Base-by-base conservation (phyloP, 1,140 invertebrate species). In the Oncopodura yosiiana region DNA sequence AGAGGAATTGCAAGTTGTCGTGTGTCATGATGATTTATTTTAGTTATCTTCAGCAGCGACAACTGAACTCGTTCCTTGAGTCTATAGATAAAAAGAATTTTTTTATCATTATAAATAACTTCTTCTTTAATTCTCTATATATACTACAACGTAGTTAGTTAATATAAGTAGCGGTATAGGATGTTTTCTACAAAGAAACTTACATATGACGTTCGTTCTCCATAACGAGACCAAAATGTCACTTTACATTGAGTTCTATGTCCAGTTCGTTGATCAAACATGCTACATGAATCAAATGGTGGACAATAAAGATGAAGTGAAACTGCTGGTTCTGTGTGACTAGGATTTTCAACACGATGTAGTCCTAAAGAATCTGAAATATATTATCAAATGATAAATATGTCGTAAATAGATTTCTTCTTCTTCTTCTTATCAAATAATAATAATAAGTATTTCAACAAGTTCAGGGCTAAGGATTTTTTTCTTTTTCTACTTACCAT, bases 241-340 rank as follows among this genome's bases (percentile, higher is more conserved):
- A 93, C 83, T 39, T 78, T 75, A 60, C 77, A 71, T 24, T 70
- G 73, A 0, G 77, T 79, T 44, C 75, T 78, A 60, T 86, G 82
- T 14, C 92, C 92, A 1, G 88, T 94, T 59, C 82, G 78, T 65
- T 92, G 81, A 67, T 99, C 93, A 70, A 98, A 99, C 3, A 90
- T 81, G 1, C 81, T 76, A 69, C 95, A 99, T 36, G 78, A 71
- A 42, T 84, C 76, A 69, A 93, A 99, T 1, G 95, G 93, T 0
- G 95, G 95, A 63, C 84, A 89, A 71, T 99, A 99, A 0, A 99
- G 77, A 68, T 99, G 95, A 14, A 99, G 74, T 8, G 89, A 94
- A 0, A 96, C 84, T 0, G 93, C 85, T 2, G 79, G 77, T 63
- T 95, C 84, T 0, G 82, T 77, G 66, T 94, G 83, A 23, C 87